Percentiles rank a stretch among this genome's conserved stretches.
Conservation (phyloP, 2,888 invertebrate genomes). For the Pammene aurita region DNA sequence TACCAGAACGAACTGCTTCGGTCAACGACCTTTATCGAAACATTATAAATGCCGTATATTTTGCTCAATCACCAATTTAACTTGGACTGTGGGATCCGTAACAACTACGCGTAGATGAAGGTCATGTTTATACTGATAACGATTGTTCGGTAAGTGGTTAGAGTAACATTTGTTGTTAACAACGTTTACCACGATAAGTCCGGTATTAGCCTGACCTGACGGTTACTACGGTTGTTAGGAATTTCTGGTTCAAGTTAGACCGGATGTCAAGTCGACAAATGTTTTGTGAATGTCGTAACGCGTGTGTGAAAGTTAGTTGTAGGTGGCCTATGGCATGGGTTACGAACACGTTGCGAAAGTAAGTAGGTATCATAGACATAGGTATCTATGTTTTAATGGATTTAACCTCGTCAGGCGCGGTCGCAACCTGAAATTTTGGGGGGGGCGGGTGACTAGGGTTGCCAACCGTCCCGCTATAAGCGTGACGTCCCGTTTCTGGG, state of each 20-base stretch:
- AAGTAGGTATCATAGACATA: too few relatives aligned
- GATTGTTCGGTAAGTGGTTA: neutral
- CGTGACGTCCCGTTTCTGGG: too few relatives aligned
- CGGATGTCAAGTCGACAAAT: neutral
- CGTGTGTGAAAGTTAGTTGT: slow-evolving; percentile 31
- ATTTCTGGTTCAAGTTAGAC: neutral
- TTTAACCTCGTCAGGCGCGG: neutral
- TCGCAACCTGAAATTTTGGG: too few relatives aligned
- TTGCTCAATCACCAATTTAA: neutral
- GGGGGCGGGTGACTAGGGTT: too few relatives aligned
- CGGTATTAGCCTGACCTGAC: neutral
- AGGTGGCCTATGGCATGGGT: slow-evolving; percentile 6
- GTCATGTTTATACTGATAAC: neutral
- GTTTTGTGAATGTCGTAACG: slow-evolving; percentile 6
- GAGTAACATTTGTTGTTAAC: neutral
- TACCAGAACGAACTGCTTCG: slow-evolving; percentile 33
- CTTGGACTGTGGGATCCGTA: neutral
- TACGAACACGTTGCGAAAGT: neutral
- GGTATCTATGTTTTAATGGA: neutral
- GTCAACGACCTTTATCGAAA: slow-evolving; percentile 25
- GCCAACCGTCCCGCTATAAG: too few relatives aligned
- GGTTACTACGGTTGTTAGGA: neutral
- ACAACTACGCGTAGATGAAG: neutral
- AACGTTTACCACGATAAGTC: neutral
- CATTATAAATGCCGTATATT: slow-evolving; percentile 7